Conservation (phyloP, 2,797 vertebrate species). For the Hozukius guyotensis region DNA sequence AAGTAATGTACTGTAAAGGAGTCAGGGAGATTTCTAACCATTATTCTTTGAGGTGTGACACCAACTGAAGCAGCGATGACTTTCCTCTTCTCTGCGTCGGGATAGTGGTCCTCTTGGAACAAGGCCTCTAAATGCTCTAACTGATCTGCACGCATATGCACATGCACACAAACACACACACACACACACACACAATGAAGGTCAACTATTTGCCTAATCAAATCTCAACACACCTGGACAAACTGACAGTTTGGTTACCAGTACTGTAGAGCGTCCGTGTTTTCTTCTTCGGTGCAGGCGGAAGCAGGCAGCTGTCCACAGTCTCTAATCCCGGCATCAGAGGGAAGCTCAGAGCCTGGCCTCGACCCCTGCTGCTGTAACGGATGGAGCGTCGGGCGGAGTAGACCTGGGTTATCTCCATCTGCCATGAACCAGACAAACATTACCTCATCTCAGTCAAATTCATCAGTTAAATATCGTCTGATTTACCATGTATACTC, state of each 20-base stretch:
- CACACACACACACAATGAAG: background rate
- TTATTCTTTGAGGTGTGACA: slow-evolving; percentile 94
- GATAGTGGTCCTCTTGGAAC: slow-evolving; percentile 96
- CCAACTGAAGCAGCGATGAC: slow-evolving; percentile 90
- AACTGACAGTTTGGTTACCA: slow-evolving; percentile 76
- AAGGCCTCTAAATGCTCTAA: slow-evolving; percentile 89
- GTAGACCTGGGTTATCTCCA: slow-evolving; percentile 79
- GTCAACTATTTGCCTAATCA: slow-evolving; percentile 11
- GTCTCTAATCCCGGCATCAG: slow-evolving; percentile 52
- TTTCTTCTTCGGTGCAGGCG: slow-evolving; percentile 88
- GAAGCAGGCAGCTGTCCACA: slow-evolving; percentile 55
- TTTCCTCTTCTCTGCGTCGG: slow-evolving; percentile 91
- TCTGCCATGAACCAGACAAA: slow-evolving; percentile 59
- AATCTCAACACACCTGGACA: background rate
- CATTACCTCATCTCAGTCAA: background rate
- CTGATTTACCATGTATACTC: background rate
- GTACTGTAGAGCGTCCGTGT: slow-evolving; percentile 91
- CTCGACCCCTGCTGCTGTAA: slow-evolving; percentile 69
- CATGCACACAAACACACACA: background rate
- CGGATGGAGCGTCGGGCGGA: slow-evolving; percentile 79
- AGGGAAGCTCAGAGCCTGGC: slow-evolving; percentile 54
- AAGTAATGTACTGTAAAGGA: background rate
- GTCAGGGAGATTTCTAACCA: slow-evolving; percentile 81
- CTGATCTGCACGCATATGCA: slow-evolving; percentile 80
- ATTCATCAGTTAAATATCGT: background rate